Base-by-base conservation (phyloP, 2,888 invertebrate species). In the Heliconius ethilla region DNA sequence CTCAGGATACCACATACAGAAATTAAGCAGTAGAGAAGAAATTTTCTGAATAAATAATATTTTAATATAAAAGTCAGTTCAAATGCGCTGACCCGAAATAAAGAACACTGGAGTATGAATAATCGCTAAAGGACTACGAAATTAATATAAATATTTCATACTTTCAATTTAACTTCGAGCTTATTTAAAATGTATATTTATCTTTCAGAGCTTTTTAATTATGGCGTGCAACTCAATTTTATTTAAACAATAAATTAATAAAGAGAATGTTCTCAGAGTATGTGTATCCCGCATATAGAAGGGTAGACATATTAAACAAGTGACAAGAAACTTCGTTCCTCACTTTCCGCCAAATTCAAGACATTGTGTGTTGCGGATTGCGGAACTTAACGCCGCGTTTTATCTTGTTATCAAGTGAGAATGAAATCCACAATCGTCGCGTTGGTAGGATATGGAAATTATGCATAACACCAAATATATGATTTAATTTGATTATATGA, bases 41-140 rank as follows among this genome's bases (percentile, higher is more conserved):
- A 59, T 15, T 59, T 72, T 13, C 72, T 72, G 72, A 59, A 72
- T 59, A 59, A 72, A 72, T 72, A 72, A 59, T 72, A 72, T 72
- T 72, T 72, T 72, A 72, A 72, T 72, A 72, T 72, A 72, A 72
- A 72, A 72, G 72, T 72, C 72, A 72, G 72, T 72, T 72, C 59
- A 72, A 72, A 72, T 72, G 72, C 72, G 72, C 72, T 72, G 72
- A 72, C 72, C 59, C 72, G 72, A 59, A 72, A 72, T 72, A 72
- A 72, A 72, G 72, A 72, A 72, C 72, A 72, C 59, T 72, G 72
- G 72, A 59, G 59, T 72, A 72, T 72, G 72, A 72, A 72, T 72
- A 72, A 72, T 72, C 72, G 72, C 72, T 72, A 72, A 72, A 72
- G 72, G 72, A 72, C 72, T 72, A 72, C 72, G 72, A 72, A 72